Conservation (phyloP, 2,113 vertebrate species). For the Candoia aspera region DNA sequence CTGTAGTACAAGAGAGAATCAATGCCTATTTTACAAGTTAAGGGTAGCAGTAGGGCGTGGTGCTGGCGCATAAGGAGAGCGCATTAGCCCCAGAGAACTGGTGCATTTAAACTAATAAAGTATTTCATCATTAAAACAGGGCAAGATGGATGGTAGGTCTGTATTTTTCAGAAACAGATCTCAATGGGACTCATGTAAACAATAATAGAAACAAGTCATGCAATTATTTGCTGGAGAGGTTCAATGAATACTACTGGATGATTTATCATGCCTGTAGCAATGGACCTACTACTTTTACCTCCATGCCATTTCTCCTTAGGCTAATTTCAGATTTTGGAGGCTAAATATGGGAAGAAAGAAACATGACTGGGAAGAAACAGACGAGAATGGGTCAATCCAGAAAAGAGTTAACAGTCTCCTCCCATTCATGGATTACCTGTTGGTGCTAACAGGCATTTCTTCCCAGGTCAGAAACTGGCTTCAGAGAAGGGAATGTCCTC, state of each 20-base stretch:
- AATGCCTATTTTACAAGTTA: neutral
- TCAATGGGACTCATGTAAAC: neutral
- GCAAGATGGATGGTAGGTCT: too few relatives aligned
- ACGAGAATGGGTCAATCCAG: neutral
- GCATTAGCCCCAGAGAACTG: neutral
- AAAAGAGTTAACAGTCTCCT: neutral
- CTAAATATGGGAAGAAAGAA: neutral
- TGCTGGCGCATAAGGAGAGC: too few relatives aligned
- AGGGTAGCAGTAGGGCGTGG: neutral
- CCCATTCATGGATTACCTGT: neutral
- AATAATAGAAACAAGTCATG: neutral
- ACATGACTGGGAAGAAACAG: neutral
- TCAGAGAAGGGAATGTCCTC: neutral
- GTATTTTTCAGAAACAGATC: neutral
- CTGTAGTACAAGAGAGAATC: neutral
- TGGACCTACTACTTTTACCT: neutral
- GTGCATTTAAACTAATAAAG: neutral
- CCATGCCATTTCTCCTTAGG: neutral
- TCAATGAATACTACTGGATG: too few relatives aligned
- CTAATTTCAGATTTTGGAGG: neutral
- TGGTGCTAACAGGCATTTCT: neutral
- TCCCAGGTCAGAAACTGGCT: neutral
- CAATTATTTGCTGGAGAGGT: neutral
- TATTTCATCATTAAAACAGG: neutral
- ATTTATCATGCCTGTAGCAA: neutral